A percentile compares a stretch with the other conserved stretches of the same genome.
Conservation (phyloP, 2,888 invertebrate species). For the Cecidostiba fungosa region DNA sequence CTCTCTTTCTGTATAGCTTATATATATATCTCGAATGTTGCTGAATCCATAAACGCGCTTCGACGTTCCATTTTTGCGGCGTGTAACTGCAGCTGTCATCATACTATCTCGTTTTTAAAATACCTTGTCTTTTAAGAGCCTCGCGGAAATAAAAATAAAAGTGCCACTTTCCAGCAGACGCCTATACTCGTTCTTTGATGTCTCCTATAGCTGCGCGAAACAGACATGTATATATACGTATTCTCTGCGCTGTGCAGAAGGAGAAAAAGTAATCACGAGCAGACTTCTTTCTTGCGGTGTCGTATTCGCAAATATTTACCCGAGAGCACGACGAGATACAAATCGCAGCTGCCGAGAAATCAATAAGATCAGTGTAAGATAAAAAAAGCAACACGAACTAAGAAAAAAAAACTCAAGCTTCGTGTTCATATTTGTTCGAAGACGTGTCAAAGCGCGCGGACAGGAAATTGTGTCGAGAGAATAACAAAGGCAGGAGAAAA, state of each 20-base stretch:
- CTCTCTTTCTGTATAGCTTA: neutral
- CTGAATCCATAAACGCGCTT: constrained; percentile 34
- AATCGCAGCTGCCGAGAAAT: too few relatives aligned
- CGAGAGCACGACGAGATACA: too few relatives aligned
- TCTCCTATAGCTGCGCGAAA: neutral
- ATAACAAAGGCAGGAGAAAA: neutral
- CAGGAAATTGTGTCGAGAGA: neutral
- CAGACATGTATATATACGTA: neutral
- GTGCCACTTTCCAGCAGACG: constrained; percentile 11
- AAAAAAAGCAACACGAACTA: too few relatives aligned
- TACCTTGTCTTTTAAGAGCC: neutral
- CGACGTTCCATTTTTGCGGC: constrained; percentile 50
- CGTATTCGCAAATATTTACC: too few relatives aligned
- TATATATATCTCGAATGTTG: constrained; percentile 21
- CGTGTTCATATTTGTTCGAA: neutral
- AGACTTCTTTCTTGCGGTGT: too few relatives aligned
- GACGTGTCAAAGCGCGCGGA: neutral
- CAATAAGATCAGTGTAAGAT: too few relatives aligned
- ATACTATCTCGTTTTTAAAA: constrained; percentile 22
- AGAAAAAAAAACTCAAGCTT: too few relatives aligned
- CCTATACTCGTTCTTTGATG: neutral
- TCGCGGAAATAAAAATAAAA: constrained; percentile 24
- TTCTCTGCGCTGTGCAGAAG: too few relatives aligned
- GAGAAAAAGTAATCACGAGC: too few relatives aligned
- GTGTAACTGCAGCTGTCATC: constrained; percentile 39